Conservation (phyloP, 2,113 vertebrate genomes). For the Cyprinus carpio region DNA sequence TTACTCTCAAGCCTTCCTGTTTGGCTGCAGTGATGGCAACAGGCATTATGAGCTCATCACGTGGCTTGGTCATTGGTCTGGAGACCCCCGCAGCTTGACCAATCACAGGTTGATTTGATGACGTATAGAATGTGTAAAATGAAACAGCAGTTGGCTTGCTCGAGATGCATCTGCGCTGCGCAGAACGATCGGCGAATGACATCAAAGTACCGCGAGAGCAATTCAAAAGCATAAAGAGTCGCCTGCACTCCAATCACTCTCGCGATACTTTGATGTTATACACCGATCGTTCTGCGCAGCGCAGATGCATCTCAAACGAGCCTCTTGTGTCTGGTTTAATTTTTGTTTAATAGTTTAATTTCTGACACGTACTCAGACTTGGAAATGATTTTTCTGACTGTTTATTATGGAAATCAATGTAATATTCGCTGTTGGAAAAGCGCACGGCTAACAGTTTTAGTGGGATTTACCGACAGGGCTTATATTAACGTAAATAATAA, state of each 20-base stretch:
- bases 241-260: too few relatives aligned
- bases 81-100: slow-evolving; percentile 62
- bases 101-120: slow-evolving; percentile 69
- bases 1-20: slow-evolving; percentile 71
- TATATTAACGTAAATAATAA: background rate
- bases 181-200: too few relatives aligned
- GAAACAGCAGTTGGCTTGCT: background rate
- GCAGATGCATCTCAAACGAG: too few relatives aligned
- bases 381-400: background rate
- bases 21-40: slow-evolving; percentile 79
- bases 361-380: too few relatives aligned
- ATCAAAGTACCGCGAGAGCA: too few relatives aligned
- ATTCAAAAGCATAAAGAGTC: too few relatives aligned
- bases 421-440: too few relatives aligned
- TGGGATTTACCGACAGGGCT: background rate
- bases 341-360: too few relatives aligned
- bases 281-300: too few relatives aligned
- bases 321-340: background rate
- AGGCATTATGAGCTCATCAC: slow-evolving; percentile 78
- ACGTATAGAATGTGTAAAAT: slow-evolving; percentile 58
- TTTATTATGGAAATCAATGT: background rate
- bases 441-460: background rate
- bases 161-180: too few relatives aligned
- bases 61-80: slow-evolving; percentile 74
- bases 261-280: too few relatives aligned